These are phyloP conservation scores for Acromyrmex echinatior DNA, from an alignment of 1,140 invertebrate species.

Conservation along the genomic window DNA sequence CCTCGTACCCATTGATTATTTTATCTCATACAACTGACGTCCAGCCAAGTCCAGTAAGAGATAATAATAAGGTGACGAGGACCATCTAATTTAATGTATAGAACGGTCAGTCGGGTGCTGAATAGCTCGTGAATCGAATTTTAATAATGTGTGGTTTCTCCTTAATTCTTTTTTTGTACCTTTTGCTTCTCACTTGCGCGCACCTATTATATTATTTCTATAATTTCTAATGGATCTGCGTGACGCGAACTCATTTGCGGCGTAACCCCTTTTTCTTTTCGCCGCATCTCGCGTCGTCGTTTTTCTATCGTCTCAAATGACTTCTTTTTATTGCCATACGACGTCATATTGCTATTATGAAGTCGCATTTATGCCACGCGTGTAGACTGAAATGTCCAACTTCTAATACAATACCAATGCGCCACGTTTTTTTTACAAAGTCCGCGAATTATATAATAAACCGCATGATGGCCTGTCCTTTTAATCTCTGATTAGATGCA, in stretches of 20 bases:
- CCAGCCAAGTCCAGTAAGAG: not conserved
- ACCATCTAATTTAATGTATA: conserved; percentile 36
- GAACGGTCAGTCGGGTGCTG: conserved; percentile 38
- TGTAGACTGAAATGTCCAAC: not conserved
- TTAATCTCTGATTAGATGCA: not conserved
- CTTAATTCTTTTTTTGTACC: conserved; percentile 6
- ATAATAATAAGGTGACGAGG: conserved; percentile 20
- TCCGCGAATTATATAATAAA: not conserved
- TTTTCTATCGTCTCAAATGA: conserved; percentile 38
- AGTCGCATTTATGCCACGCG: not conserved
- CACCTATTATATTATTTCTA: conserved; percentile 39
- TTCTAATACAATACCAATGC: conserved; percentile 3
- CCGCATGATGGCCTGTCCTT: not conserved
- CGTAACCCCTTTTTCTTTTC: conserved; percentile 28
- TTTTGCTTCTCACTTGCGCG: conserved; percentile 37
- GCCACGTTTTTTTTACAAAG: not conserved
- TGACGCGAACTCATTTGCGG: conserved; percentile 19
- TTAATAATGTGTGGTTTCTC: conserved; percentile 29
- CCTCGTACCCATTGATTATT: conserved; percentile 1
- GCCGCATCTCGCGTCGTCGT: not conserved
- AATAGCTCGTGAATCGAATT: conserved; percentile 27
- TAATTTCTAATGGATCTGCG: conserved; percentile 49
- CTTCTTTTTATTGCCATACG: conserved; percentile 16
- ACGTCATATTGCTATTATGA: conserved; percentile 20
- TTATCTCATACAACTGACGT: conserved; percentile 26